A percentile compares a stretch with the other conserved stretches of the same genome.
These are phyloP conservation scores for Polia nebulosa DNA, from an alignment of 2,888 invertebrate species.

Conservation along the genomic window DNA sequence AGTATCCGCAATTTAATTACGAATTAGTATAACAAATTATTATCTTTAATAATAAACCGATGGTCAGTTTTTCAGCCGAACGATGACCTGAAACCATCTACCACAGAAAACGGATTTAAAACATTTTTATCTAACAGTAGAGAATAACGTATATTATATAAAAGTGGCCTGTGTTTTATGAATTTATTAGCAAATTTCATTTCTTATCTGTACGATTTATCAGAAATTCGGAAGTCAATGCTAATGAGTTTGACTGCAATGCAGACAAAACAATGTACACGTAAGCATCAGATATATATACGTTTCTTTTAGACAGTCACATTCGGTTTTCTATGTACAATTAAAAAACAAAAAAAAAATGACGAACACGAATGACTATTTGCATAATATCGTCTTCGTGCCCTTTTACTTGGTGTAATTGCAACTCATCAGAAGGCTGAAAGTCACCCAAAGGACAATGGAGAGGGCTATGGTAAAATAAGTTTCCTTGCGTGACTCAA, in stretches of 20 bases:
- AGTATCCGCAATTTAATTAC: background rate
- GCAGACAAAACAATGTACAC: background rate
- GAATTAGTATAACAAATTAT: too few species aligned
- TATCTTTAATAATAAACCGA: background rate
- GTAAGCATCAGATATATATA: too few species aligned
- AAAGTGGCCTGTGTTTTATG: slow-evolving; percentile 1
- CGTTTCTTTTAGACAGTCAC: too few species aligned
- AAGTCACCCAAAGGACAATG: too few species aligned
- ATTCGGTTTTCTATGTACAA: too few species aligned
- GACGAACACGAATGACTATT: too few species aligned
- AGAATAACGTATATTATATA: background rate
- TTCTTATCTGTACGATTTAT: background rate
- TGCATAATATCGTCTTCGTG: background rate
- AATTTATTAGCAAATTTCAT: background rate
- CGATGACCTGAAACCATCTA: background rate
- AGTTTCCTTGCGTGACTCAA: too few species aligned
- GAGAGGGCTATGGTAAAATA: too few species aligned
- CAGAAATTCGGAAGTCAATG: background rate
- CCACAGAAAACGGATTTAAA: too few species aligned
- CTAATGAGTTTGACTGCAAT: slow-evolving; percentile 7
- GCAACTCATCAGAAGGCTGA: too few species aligned
- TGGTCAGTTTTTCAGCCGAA: background rate
- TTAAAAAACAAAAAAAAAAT: too few species aligned
- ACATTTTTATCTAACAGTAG: background rate
- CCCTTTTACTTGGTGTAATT: background rate